These are phyloP conservation scores for Camelus dromedarius DNA, from an alignment of 2,113 vertebrate genomes.

Conservation along the genomic window DNA sequence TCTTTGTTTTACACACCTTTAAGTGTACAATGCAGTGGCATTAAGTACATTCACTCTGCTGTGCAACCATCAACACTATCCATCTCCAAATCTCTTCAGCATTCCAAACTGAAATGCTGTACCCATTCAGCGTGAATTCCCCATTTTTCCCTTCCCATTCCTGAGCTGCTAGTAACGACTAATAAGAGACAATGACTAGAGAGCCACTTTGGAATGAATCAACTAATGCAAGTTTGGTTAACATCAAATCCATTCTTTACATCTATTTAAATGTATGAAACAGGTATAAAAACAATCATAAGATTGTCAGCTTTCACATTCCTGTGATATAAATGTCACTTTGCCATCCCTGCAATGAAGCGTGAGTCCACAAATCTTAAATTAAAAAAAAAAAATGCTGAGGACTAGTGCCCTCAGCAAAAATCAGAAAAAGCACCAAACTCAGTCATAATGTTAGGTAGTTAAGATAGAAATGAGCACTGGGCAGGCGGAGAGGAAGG, in stretches of 20 bases:
- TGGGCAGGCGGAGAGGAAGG: no score
- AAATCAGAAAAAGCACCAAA: constrained; percentile 30
- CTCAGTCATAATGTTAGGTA: not conserved
- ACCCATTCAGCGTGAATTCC: not conserved
- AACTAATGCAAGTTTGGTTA: not conserved
- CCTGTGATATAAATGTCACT: not conserved
- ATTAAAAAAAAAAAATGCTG: not conserved
- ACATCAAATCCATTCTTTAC: not conserved
- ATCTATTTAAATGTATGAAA: not conserved
- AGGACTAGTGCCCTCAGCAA: not conserved
- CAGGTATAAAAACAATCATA: not conserved
- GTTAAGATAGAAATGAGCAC: no score
- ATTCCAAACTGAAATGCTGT: not conserved
- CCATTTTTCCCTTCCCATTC: not conserved
- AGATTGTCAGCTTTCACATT: not conserved
- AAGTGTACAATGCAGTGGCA: not conserved
- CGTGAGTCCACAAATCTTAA: not conserved
- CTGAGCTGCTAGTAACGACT: not conserved
- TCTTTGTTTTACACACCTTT: not conserved
- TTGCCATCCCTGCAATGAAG: not conserved
- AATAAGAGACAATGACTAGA: not conserved
- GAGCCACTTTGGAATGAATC: not conserved
- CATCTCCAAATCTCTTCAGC: not conserved
- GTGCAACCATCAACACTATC: not conserved
- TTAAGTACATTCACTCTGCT: not conserved